Percentiles rank a stretch among this genome's conserved stretches.
Conservation (phyloP, 2,113 vertebrate species). For the Oreochromis spilurus region DNA sequence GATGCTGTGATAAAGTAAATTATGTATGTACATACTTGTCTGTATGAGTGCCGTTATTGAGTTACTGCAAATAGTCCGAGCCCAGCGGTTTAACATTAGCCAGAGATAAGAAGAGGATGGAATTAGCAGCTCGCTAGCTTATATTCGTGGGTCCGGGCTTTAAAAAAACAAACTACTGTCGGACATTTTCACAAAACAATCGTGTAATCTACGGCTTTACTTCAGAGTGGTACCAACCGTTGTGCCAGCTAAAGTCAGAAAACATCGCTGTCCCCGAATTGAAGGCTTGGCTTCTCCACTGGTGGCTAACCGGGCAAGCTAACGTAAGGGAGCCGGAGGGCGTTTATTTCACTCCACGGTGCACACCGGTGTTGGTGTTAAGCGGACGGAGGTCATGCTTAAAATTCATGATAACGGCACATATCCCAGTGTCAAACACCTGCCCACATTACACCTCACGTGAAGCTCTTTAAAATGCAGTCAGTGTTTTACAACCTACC, state of each 20-base stretch:
- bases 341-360: constrained; percentile 25
- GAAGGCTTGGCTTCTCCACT: neutral
- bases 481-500: neutral
- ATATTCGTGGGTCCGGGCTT: neutral
- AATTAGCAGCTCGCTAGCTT: constrained; percentile 43
- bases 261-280: neutral
- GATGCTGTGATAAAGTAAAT: neutral
- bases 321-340: constrained; percentile 23
- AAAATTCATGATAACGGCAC: neutral
- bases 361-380: constrained; percentile 7
- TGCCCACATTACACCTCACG: neutral
- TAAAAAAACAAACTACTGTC: neutral
- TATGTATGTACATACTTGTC: neutral
- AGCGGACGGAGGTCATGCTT: neutral
- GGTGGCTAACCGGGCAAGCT: constrained; percentile 39
- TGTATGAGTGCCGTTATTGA: neutral
- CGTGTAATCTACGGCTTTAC: neutral
- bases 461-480: neutral
- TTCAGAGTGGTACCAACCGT: neutral
- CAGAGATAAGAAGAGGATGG: constrained; percentile 31
- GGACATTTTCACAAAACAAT: neutral
- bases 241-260: neutral
- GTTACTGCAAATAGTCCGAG: neutral
- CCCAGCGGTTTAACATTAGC: constrained; percentile 29
- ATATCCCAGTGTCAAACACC: neutral